Percentiles rank a stretch among this genome's conserved stretches.
phyloP scores from a whole-genome alignment of 2,888 invertebrate species.

The Harpagoxenus sublaevis region DNA sequence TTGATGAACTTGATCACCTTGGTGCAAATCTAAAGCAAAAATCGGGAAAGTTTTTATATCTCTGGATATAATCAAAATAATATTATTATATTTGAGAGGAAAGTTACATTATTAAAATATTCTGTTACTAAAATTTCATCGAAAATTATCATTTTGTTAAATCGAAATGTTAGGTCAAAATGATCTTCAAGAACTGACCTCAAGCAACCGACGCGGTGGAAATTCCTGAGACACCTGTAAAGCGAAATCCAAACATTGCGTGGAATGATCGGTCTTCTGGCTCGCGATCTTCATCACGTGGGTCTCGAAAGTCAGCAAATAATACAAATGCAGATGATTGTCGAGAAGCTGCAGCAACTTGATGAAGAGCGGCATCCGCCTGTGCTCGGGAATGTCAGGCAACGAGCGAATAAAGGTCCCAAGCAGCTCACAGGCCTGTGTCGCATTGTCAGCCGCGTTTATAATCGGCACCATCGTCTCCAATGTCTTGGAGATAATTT shows the following conservation, averaged over 20 bases:
- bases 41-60: constrained; percentile 1
- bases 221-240: constrained; percentile 90
- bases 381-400: constrained; percentile 97
- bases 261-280: constrained; percentile 71
- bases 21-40: constrained; percentile 86
- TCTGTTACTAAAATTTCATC: background rate
- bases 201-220: constrained; percentile 88
- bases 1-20: constrained; percentile 90
- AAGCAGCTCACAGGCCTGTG: constrained; percentile 89
- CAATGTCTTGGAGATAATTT: constrained; percentile 96
- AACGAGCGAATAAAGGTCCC: constrained; percentile 97
- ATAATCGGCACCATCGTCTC: constrained; percentile 96
- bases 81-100: background rate
- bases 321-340: constrained; percentile 91
- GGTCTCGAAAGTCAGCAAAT: constrained; percentile 91
- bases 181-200: constrained; percentile 78
- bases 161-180: background rate
- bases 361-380: constrained; percentile 93
- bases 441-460: constrained; percentile 83
- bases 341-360: constrained; percentile 92
- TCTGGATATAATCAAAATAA: background rate
- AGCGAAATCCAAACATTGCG: constrained; percentile 89
- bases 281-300: constrained; percentile 87
- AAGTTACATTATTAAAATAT: background rate
- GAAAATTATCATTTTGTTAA: background rate